Evolutionary conservation across 2,888 invertebrate species (phyloP), one percentile per base, ranked within the genome.

Genomic region (Oxytorus armatus): DNA sequence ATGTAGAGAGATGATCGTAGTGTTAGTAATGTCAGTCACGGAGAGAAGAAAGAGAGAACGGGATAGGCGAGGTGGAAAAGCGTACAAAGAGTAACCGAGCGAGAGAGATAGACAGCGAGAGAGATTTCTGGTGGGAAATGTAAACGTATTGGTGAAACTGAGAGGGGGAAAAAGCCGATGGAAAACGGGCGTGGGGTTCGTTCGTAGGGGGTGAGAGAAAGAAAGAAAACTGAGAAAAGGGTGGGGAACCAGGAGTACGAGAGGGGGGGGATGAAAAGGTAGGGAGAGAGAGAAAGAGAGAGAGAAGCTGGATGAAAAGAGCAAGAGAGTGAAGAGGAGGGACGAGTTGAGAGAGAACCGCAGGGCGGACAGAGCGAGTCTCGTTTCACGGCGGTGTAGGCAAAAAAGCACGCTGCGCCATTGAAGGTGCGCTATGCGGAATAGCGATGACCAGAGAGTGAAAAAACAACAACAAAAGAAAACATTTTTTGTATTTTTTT

Each of bases 381-480:
- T 87, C 88, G 85, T 90, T 89, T 89, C 86, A 87, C 86, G 83
- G 86, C 77, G 83, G 85, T 84, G 85, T 86, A 87, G 86, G 86
- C 83, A 87, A 87, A 89, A 89, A 87, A 85, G 82, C 83, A 79
- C 82, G 82, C 83, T 83, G 76, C 83, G 82, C 82, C 79, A 83
- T 85, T 79, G 77, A 66, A 72, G 70, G 79, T 84, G 79, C 83
- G 85, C 81, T 73, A 83, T 79, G 82, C 76, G 83, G 83, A 88
- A 88, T 88, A 85, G 86, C 85, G 86, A 88, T 85, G 87, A 88
- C 85, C 85, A 80, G 63, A 74, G 79, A 73, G 77, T 77, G 77
- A 61, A 74, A 77, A 73, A 79, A 65, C 14, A 63, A 75, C 53
- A 65, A 39, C 63, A 29, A 42, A 42, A 21, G 44, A 18, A 21